Evolutionary conservation across 1,140 invertebrate species (phyloP), one percentile per base, ranked within the genome.

Genomic region (Pogonomyrmex barbatus): DNA sequence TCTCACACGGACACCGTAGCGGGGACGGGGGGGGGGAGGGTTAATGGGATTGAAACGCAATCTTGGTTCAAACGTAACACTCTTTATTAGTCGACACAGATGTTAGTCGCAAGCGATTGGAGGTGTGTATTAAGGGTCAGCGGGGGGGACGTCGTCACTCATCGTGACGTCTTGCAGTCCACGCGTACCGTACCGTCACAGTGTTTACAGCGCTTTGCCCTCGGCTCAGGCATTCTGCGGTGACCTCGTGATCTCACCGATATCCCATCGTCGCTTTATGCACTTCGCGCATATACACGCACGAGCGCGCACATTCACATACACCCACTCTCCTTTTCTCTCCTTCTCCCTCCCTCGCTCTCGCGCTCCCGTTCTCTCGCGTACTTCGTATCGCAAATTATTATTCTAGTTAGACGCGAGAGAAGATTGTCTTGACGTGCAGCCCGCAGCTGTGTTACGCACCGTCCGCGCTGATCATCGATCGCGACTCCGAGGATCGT

Each of bases 201-300:
- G 94, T 95, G 94, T 95, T 95, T 95, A 93, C 95, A 95, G 94
- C 95, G 95, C 93, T 95, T 95, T 89, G 94, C 94, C 93, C 94
- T 95, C 89, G 95, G 95, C 93, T 95, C 95, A 95, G 95, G 95
- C 95, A 95, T 95, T 95, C 94, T 95, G 94, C 91, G 94, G 92
- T 93, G 92, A 94, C 94, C 94, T 94, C 93, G 93, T 93, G 91
- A 93, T 90, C 92, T 95, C 94, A 95, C 93, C 94, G 94, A 92
- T 94, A 93, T 94, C 94, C 94, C 94, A 95, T 95, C 94, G 93
- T 93, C 89, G 89, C 68, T 90, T 88, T 88, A 76, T 85, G 87
- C 88, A 91, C 89, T 81, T 81, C 83, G 78, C 85, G 75, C 71
- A 75, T 62, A 60, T 50, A 81, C 52, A 83, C 79, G 79, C 54